These are phyloP conservation scores for Spea multiplicata DNA, from an alignment of 2,113 vertebrate species.

Conservation along the genomic window DNA sequence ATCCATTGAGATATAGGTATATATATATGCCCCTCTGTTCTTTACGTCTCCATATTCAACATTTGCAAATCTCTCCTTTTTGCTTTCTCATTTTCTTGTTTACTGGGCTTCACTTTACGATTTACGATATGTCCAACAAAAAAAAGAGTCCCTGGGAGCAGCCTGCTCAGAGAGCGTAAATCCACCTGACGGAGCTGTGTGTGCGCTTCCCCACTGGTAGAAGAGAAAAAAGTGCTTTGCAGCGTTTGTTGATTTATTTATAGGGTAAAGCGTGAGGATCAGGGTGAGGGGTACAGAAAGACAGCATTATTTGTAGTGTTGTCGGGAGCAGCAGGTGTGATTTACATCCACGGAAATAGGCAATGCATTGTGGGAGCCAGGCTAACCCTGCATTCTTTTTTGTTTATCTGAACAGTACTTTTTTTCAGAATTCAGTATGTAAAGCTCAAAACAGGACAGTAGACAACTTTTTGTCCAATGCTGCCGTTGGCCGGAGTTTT, in stretches of 20 bases:
- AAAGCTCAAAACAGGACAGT: too few relatives aligned
- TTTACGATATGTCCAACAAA: constrained; percentile 22
- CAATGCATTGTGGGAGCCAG: not conserved
- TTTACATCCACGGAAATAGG: not conserved
- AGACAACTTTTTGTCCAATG: too few relatives aligned
- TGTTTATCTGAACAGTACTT: not conserved
- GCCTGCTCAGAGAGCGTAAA: constrained; percentile 27
- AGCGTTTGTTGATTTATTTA: constrained; percentile 26
- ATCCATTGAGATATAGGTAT: too few relatives aligned
- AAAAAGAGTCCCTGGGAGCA: constrained; percentile 31
- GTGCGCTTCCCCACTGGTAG: constrained; percentile 10
- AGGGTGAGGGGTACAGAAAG: constrained; percentile 1
- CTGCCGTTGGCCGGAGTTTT: too few relatives aligned
- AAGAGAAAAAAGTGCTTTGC: constrained; percentile 8
- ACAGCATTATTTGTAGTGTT: constrained; percentile 19
- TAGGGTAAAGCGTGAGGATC: not conserved
- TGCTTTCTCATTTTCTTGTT: too few relatives aligned
- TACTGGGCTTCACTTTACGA: not conserved
- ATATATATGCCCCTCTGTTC: not conserved
- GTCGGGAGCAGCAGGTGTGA: not conserved
- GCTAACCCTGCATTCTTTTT: not conserved
- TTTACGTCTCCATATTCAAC: not conserved
- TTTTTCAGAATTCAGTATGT: not conserved
- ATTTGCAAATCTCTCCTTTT: constrained; percentile 17
- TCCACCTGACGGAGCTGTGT: constrained; percentile 18